Percentiles rank a stretch among this genome's conserved stretches.
Evolutionary conservation across 2,113 vertebrate species (phyloP).

Genomic region (Triplophysa dalaica): DNA sequence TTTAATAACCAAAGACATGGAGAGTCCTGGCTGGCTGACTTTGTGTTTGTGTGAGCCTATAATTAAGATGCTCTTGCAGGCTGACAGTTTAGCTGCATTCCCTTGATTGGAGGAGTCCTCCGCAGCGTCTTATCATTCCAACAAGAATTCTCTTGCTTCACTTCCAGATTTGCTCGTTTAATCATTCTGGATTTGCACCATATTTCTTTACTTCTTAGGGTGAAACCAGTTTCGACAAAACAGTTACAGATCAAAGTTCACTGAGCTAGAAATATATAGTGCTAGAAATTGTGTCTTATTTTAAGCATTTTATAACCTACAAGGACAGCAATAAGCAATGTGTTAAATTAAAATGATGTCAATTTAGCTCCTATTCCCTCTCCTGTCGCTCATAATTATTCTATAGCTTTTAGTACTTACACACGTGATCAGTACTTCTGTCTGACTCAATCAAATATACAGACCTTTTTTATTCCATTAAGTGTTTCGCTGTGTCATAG

Average conservation of each 20-base stretch:
- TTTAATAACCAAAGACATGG: constrained; percentile 15
- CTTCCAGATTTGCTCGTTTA: constrained; percentile 14
- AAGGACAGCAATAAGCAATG: neutral
- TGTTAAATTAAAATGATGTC: neutral
- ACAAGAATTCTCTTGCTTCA: neutral
- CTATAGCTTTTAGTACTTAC: neutral
- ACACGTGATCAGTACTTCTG: neutral
- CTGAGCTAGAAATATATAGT: neutral
- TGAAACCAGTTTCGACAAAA: neutral
- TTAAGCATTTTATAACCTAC: neutral
- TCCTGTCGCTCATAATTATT: neutral
- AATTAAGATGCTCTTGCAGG: constrained; percentile 20
- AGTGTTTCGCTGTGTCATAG: constrained; percentile 48
- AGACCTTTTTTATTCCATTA: constrained; percentile 43
- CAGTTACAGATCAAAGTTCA: constrained; percentile 7
- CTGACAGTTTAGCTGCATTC: constrained; percentile 26
- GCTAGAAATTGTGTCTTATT: neutral
- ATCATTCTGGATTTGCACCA: constrained; percentile 32
- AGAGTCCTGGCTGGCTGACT: constrained; percentile 6
- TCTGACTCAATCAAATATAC: neutral
- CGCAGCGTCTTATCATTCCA: neutral
- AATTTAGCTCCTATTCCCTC: no score
- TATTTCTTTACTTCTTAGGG: constrained; percentile 14
- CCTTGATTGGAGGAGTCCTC: constrained; percentile 2
- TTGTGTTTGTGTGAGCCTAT: constrained; percentile 31